Conservation (phyloP, 2,888 invertebrate species). For the Nyleta sp. region DNA sequence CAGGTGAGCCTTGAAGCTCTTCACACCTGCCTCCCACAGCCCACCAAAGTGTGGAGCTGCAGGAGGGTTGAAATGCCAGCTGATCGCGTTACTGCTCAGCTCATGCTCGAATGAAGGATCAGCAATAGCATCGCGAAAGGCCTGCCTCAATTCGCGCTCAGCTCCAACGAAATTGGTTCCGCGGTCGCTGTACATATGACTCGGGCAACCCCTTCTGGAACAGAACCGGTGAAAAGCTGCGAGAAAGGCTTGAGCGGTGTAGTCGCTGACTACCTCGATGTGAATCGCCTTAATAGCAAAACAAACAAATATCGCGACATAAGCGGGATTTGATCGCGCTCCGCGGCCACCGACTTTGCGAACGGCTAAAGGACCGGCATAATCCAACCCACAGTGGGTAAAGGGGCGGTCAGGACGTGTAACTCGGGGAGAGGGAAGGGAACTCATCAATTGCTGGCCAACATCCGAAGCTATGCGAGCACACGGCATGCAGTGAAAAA, state of each 20-base stretch:
- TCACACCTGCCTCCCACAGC: background rate
- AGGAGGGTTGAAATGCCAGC: background rate
- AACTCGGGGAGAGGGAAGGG: background rate
- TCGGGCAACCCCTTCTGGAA: constrained; percentile 8
- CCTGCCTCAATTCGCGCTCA: background rate
- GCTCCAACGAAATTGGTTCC: constrained; percentile 73
- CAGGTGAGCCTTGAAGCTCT: background rate
- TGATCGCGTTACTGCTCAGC: background rate
- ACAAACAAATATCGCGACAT: background rate
- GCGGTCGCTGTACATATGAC: constrained; percentile 67
- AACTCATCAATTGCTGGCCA: background rate
- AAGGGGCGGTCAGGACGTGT: background rate
- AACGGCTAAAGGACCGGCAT: background rate
- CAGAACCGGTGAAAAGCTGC: constrained; percentile 3
- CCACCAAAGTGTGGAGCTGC: constrained; percentile 6
- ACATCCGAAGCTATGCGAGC: background rate
- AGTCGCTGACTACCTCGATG: constrained; percentile 8
- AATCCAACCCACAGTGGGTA: background rate
- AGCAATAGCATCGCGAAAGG: background rate
- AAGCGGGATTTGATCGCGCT: background rate
- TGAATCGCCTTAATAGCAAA: background rate
- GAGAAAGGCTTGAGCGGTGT: background rate
- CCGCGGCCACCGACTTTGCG: background rate
- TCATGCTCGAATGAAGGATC: background rate
- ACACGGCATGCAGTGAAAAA: background rate